Conservation (phyloP, 2,888 invertebrate genomes). For the Brenthis ino region DNA sequence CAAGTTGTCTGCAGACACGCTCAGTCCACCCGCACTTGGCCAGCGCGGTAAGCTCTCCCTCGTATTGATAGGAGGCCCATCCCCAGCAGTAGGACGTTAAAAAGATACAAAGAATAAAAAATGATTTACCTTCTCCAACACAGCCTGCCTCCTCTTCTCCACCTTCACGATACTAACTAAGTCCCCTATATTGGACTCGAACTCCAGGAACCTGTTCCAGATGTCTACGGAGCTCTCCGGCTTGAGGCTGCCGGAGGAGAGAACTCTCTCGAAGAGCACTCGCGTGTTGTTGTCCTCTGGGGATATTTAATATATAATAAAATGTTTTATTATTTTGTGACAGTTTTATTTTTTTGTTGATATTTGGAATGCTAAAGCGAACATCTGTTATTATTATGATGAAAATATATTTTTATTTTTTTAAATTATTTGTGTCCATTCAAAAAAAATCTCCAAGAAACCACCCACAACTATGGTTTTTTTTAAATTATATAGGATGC, state of each 20-base stretch:
- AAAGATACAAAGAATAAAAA: neutral
- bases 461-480: neutral
- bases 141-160: slow-evolving; percentile 94
- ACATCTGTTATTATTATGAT: no score
- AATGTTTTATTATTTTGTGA: no score
- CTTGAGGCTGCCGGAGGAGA: slow-evolving; percentile 95
- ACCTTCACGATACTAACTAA: slow-evolving; percentile 98
- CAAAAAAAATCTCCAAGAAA: no score
- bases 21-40: no score
- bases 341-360: no score
- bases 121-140: slow-evolving; percentile 89
- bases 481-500: neutral
- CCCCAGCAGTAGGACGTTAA: neutral
- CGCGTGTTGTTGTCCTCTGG: slow-evolving; percentile 99
- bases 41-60: no score
- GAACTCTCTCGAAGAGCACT: slow-evolving; percentile 98
- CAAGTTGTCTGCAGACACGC: no score
- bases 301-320: no score
- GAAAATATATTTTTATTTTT: no score
- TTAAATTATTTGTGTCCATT: no score
- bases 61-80: no score
- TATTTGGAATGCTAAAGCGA: no score
- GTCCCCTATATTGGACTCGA: slow-evolving; percentile 99
- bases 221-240: slow-evolving; percentile 97
- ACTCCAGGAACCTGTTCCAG: slow-evolving; percentile 99